phyloP scores from a whole-genome alignment of 2,797 vertebrate species.

The Malacoraja senta region DNA sequence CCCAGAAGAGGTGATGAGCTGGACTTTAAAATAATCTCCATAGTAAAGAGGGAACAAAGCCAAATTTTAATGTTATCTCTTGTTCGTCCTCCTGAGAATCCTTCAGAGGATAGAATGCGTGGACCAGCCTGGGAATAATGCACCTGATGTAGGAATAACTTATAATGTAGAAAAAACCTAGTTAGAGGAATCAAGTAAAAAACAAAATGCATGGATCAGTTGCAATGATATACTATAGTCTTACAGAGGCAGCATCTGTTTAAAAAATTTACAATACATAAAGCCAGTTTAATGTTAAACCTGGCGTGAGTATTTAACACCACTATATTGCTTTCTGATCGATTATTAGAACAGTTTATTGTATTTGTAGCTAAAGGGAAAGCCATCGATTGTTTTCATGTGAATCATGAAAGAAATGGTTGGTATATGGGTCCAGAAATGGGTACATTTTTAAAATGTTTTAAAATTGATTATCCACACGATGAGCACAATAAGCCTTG shows the following conservation, averaged over 20 bases:
- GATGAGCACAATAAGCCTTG: background rate
- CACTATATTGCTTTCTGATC: background rate
- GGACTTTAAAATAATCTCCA: background rate
- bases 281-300: background rate
- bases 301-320: background rate
- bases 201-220: background rate
- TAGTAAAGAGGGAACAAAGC: background rate
- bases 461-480: background rate
- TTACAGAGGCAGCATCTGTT: background rate
- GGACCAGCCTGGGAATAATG: background rate
- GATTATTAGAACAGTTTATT: background rate
- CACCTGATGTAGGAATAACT: background rate
- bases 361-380: background rate
- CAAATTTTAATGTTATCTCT: background rate
- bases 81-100: background rate
- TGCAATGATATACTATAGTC: background rate
- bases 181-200: background rate
- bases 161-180: background rate
- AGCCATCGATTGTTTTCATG: background rate
- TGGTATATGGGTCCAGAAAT: background rate
- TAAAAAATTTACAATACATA: constrained; percentile 9
- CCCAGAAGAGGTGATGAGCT: background rate
- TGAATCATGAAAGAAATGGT: background rate
- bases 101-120: background rate
- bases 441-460: background rate